Conservation (phyloP, 1,140 invertebrate species). For the Halotydeus destructor region DNA sequence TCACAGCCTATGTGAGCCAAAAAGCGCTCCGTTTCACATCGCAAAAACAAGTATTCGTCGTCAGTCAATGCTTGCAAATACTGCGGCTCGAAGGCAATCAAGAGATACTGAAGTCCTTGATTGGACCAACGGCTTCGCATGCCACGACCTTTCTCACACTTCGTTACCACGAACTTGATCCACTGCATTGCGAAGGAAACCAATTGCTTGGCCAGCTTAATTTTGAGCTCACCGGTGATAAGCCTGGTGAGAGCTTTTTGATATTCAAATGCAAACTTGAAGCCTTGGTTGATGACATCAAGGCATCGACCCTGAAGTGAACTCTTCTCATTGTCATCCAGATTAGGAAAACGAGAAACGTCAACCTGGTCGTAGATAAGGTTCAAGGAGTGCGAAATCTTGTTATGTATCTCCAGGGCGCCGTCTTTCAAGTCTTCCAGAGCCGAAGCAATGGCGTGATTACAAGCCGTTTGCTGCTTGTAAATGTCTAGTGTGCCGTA, state of each 20-base stretch:
- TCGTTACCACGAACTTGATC: conserved; percentile 61
- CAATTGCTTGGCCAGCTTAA: conserved; percentile 27
- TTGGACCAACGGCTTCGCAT: conserved; percentile 37
- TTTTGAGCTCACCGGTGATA: conserved; percentile 27
- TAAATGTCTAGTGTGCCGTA: conserved; percentile 23
- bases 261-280: conserved; percentile 72
- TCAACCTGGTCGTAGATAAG: conserved; percentile 26
- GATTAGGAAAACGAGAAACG: conserved; percentile 22
- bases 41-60: conserved; percentile 35
- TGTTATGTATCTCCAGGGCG: conserved; percentile 1
- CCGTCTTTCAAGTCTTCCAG: conserved; percentile 38
- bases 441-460: conserved; percentile 35
- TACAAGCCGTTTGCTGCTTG: conserved; percentile 30
- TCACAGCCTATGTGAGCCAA: not conserved
- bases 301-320: conserved; percentile 38
- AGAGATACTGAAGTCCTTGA: conserved; percentile 55
- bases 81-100: conserved; percentile 53
- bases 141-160: conserved; percentile 60
- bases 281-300: conserved; percentile 63
- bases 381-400: not conserved
- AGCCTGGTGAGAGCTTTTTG: conserved; percentile 53
- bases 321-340: conserved; percentile 34
- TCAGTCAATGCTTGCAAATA: conserved; percentile 50
- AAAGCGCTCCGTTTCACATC: conserved; percentile 1
- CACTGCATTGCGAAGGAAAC: conserved; percentile 56